These are phyloP conservation scores for Arrhamphus sclerolepis DNA, from an alignment of 2,797 vertebrate species.

Conservation along the genomic window DNA sequence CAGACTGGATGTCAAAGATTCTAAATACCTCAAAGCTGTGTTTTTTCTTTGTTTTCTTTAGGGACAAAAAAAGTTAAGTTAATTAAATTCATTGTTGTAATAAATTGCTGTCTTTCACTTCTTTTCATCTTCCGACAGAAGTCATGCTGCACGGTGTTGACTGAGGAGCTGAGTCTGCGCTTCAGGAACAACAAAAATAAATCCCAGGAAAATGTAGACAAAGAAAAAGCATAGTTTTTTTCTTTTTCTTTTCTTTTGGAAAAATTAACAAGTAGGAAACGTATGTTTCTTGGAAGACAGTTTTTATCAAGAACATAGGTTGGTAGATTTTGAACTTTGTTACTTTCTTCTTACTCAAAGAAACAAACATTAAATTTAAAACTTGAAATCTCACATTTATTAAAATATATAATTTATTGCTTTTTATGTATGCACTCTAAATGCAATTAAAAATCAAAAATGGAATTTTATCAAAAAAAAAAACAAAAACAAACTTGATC, in stretches of 20 bases:
- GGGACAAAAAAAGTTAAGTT: no score
- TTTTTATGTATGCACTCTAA: constrained; percentile 31
- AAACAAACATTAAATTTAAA: neutral
- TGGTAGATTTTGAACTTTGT: constrained; percentile 6
- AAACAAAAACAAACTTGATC: constrained; percentile 27
- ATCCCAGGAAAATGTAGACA: constrained; percentile 79
- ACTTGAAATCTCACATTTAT: constrained; percentile 23
- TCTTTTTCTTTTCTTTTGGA: no score
- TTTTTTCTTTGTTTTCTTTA: no score
- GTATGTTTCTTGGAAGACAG: neutral
- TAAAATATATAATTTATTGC: constrained; percentile 51
- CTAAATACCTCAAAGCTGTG: no score
- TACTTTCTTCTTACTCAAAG: constrained; percentile 2
- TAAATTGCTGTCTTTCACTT: neutral
- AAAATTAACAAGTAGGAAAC: constrained; percentile 7
- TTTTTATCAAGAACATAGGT: constrained; percentile 2
- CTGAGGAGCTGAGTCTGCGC: constrained; percentile 86
- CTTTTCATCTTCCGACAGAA: constrained; percentile 74
- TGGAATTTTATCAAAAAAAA: constrained; percentile 10
- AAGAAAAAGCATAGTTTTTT: constrained; percentile 70
- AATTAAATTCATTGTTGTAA: constrained; percentile 1
- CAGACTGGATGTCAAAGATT: no score
- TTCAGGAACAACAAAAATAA: constrained; percentile 73
- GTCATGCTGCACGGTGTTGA: constrained; percentile 86
- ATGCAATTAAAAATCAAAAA: constrained; percentile 7